These are phyloP conservation scores for Ecdyonurus torrentis DNA, from an alignment of 2,888 invertebrate species.

Conservation along the genomic window DNA sequence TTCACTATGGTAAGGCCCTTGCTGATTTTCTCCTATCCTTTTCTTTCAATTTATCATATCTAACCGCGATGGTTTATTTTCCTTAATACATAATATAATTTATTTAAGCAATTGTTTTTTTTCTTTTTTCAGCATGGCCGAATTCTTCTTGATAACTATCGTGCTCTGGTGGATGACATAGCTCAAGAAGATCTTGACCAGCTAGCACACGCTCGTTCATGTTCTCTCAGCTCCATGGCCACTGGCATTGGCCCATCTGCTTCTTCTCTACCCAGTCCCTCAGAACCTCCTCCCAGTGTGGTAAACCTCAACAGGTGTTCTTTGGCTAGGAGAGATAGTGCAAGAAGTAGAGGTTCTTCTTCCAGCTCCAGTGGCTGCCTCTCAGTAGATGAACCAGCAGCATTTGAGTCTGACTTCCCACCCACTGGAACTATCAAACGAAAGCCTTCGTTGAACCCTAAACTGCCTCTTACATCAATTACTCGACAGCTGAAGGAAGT, in stretches of 20 bases:
- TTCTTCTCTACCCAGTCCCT: slow-evolving; percentile 1
- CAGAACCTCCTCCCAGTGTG: slow-evolving; percentile 19
- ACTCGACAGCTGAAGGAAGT: slow-evolving; percentile 80
- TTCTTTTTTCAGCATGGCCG: slow-evolving; percentile 43
- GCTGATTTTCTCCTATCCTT: no score
- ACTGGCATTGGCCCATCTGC: slow-evolving; percentile 15
- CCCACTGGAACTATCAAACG: slow-evolving; percentile 67
- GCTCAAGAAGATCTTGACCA: slow-evolving; percentile 70
- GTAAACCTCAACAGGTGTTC: slow-evolving; percentile 22
- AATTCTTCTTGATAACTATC: slow-evolving; percentile 74
- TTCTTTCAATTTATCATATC: no score
- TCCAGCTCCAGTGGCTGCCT: slow-evolving; percentile 75
- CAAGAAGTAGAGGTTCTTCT: slow-evolving; percentile 62
- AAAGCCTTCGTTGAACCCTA: slow-evolving; percentile 84
- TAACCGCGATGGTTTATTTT: no score
- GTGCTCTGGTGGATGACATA: slow-evolving; percentile 64
- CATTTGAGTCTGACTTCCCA: slow-evolving; percentile 29
- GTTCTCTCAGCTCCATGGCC: slow-evolving; percentile 58
- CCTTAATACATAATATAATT: no score
- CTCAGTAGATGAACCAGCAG: slow-evolving; percentile 23
- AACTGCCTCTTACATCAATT: slow-evolving; percentile 77
- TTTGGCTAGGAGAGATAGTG: slow-evolving; percentile 29
- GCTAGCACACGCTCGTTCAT: slow-evolving; percentile 65
- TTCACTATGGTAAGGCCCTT: no score
- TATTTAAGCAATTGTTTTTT: background rate